Percentiles rank a stretch among this genome's conserved stretches.
Conservation (phyloP, 2,797 vertebrate genomes). For the Ctenopoma kingsleyae region DNA sequence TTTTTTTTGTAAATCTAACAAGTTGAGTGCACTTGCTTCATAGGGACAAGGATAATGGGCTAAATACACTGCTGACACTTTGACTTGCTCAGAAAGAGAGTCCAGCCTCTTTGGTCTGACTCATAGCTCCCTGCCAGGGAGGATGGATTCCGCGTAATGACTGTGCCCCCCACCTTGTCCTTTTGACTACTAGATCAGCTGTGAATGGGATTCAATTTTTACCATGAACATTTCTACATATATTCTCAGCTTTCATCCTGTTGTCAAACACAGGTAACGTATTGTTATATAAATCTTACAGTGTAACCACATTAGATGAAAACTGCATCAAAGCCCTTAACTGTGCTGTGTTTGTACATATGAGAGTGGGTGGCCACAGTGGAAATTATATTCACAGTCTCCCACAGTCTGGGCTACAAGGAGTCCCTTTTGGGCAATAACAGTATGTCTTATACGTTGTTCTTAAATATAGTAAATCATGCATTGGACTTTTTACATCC, state of each 20-base stretch:
- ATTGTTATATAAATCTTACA: constrained; percentile 16
- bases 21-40: constrained; percentile 21
- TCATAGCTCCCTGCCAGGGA: background rate
- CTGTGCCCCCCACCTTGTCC: constrained; percentile 1
- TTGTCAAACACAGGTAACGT: constrained; percentile 36
- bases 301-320: constrained; percentile 37
- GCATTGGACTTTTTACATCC: constrained; percentile 35
- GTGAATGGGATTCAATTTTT: constrained; percentile 10
- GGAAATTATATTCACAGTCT: constrained; percentile 34
- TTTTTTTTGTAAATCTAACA: constrained; percentile 45
- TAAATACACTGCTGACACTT: constrained; percentile 34
- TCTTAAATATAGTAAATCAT: constrained; percentile 48
- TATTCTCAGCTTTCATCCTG: constrained; percentile 37
- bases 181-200: constrained; percentile 22
- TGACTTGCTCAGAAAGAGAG: constrained; percentile 18
- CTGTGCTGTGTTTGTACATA: constrained; percentile 64
- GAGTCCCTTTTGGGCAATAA: constrained; percentile 46
- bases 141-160: constrained; percentile 15
- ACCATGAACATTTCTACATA: constrained; percentile 32
- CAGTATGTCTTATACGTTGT: constrained; percentile 46
- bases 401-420: constrained; percentile 25
- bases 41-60: constrained; percentile 15
- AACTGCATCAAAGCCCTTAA: constrained; percentile 35
- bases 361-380: constrained; percentile 28
- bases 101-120: background rate